These are phyloP conservation scores for Cinara cedri DNA, from an alignment of 2,888 invertebrate species.

Conservation along the genomic window DNA sequence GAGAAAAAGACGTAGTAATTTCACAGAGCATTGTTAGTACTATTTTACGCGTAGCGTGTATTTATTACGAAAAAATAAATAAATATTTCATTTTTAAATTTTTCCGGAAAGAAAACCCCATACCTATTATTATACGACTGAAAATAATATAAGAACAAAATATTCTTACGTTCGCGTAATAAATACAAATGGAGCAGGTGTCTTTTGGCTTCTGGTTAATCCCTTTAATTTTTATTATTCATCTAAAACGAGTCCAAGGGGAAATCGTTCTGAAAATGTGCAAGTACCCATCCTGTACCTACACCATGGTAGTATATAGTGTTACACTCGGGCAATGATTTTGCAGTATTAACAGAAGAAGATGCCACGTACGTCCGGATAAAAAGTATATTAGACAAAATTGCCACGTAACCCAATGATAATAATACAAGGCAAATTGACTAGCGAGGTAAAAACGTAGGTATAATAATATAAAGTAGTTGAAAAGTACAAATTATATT, in stretches of 20 bases:
- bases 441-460: too few species aligned
- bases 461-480: too few species aligned
- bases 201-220: conserved; percentile 3
- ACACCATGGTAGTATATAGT: too few species aligned
- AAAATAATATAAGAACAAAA: neutral
- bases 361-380: neutral
- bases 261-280: conserved; percentile 34
- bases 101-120: neutral
- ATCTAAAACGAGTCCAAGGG: conserved; percentile 10
- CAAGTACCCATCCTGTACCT: too few species aligned
- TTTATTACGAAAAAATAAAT: neutral
- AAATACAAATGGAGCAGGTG: neutral
- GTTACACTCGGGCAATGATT: neutral
- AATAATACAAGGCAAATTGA: too few species aligned
- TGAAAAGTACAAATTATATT: too few species aligned
- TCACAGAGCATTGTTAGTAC: too few species aligned
- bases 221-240: conserved; percentile 34
- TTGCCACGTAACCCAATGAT: too few species aligned
- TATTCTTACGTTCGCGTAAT: neutral
- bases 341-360: neutral
- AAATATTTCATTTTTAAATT: neutral
- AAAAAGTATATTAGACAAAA: neutral
- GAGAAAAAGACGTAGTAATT: too few species aligned
- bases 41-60: neutral
- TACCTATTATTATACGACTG: neutral